Base-by-base conservation (phyloP, 2,113 vertebrate species). In the Choloepus hoffmanni region DNA sequence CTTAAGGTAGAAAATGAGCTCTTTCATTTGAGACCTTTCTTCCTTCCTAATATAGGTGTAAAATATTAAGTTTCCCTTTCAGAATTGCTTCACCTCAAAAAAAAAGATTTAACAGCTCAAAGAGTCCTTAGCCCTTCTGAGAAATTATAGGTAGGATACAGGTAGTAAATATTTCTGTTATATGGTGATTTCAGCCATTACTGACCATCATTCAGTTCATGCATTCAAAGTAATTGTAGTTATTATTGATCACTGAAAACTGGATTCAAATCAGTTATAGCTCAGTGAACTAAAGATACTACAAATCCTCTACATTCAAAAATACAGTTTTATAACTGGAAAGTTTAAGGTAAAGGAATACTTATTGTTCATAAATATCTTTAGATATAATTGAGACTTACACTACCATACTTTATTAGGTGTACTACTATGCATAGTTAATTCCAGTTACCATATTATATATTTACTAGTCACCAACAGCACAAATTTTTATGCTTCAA, bases 361-460 rank as follows among this genome's bases (percentile, higher is more conserved):
- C 11, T 7, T 36, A 43, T 30, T 33, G 18, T 73, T 19, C 70
- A 40, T 13, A 73, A 73, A 19, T 73, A 43, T 33, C 43, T 65
- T 45, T 84, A 65, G 60, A 40, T 28, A 28, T 63, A 63, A 63
- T 28, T 63, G 62, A 63, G 33, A 13, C 21, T 36, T 58, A 58
- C 50, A 81, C 58, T 81, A 36, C 53, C 58, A 60, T 23, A 81
- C 53, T 55, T 24, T 40, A 36, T 28, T 60, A 81, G 50, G 24
- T 18, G 40, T 60, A 67, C 43, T 67, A 67, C n/a, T 15, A 15
- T 2, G 40, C 24, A 67, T 63, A 67, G 86, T 90, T 87, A 86
- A 53, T 90, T 96, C 96, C 92, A 97, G 93, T 72, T 89, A 90
- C 76, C 78, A 92, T 12, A 16, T 73, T 85, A 95, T 84, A 82